A percentile compares a stretch with the other conserved stretches of the same genome.
Evolutionary conservation across 2,888 invertebrate species (phyloP).

Genomic region (Troides helena): DNA sequence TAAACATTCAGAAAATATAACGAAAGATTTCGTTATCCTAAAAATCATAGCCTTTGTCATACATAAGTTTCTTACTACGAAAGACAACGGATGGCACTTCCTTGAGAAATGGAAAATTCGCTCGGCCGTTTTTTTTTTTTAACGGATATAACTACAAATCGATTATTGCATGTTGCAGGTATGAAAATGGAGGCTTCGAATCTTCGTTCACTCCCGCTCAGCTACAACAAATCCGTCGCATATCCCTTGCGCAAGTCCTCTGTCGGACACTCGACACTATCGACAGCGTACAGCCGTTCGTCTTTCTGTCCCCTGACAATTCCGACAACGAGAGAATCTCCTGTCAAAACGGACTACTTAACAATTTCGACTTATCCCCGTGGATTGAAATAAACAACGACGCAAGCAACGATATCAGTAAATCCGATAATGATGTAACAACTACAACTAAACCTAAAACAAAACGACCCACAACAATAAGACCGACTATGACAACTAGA

Average conservation of each 20-base stretch:
- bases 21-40: too few species aligned
- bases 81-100: too few species aligned
- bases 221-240: conserved; percentile 85
- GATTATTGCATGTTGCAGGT: conserved; percentile 61
- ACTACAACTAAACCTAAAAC: conserved; percentile 25
- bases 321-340: conserved; percentile 80
- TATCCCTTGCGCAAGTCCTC: conserved; percentile 86
- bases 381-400: conserved; percentile 80
- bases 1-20: too few species aligned
- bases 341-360: conserved; percentile 77
- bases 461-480: conserved; percentile 20
- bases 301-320: conserved; percentile 82
- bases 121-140: too few species aligned
- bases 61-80: too few species aligned
- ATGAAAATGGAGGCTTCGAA: conserved; percentile 88
- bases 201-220: conserved; percentile 89
- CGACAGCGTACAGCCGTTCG: conserved; percentile 85
- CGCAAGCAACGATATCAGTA: conserved; percentile 61
- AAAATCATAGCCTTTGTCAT: too few species aligned
- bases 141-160: neutral
- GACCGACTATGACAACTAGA: conserved; percentile 49
- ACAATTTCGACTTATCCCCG: conserved; percentile 81
- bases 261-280: conserved; percentile 84
- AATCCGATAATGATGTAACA: conserved; percentile 49
- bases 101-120: too few species aligned